Base-by-base conservation (phyloP, 2,888 invertebrate species). In the Agriopis marginaria region DNA sequence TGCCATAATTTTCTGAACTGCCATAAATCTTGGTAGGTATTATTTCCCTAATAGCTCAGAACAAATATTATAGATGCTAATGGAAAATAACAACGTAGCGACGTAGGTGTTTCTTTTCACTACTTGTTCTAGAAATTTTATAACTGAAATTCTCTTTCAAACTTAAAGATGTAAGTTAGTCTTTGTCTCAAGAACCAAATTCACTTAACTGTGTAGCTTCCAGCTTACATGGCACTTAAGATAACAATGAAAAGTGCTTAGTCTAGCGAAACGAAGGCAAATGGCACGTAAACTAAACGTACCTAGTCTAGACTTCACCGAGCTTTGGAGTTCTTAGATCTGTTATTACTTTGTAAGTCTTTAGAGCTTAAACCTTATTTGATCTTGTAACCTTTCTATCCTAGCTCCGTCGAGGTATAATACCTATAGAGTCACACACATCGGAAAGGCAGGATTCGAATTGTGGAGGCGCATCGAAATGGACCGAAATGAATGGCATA, bases 271-370 rank as follows among this genome's bases (percentile, higher is more conserved):
- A 67, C 70, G 67, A 66, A 71, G 68, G 55, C 63, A 49, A 72
- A 74, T 72, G 68, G 66, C 9, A 11, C 58, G 64, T 60, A 44
- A 58, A 56, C 56, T 54, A 49, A 66, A 59, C n/a, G 32, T 59
- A 32, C 32, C 32, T 32, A 5, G 74, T 72, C 74, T 74, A 74
- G 74, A 74, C 74, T 66, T 51, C 59, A n/a, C 39, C 66, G 47
- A 32, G 53, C 54, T 67, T 63, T 14, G 17, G 39, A 71, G 58
- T 54, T 55, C 56, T 69, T 58, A 32, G 7, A 39, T 55, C 42
- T 58, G 40, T 45, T 45, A 59, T 39, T 59, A 53, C 44, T 65
- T 11, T 39, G 44, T 45, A 50, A 50, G 47, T 49, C 32, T 47
- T 32, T 56, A 10, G 6, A 51, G 23, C 44, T 58, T 51, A 42